Percentiles rank a stretch among this genome's conserved stretches.
phyloP scores from a whole-genome alignment of 2,113 vertebrate species.

The Rhodinocichla rosea region DNA sequence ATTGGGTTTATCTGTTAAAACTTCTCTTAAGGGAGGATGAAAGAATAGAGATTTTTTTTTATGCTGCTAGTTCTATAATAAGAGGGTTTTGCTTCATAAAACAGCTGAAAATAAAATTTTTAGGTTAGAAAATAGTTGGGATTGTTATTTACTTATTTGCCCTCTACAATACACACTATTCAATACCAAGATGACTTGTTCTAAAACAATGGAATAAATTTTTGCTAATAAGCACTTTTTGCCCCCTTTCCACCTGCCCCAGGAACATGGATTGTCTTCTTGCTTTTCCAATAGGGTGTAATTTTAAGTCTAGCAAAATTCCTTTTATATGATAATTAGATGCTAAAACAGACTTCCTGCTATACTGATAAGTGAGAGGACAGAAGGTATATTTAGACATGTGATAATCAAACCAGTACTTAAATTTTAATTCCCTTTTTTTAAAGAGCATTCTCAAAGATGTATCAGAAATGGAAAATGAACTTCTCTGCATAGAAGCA shows the following conservation, averaged over 20 bases:
- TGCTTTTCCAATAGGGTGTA: neutral
- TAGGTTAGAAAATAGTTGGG: neutral
- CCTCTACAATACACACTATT: neutral
- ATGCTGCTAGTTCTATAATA: neutral
- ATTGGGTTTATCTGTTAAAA: neutral
- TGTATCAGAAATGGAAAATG: slow-evolving; percentile 59
- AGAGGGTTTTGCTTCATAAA: neutral
- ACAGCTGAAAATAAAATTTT: neutral
- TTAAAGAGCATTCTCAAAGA: slow-evolving; percentile 69
- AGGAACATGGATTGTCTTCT: neutral
- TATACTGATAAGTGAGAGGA: neutral
- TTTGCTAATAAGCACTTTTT: neutral
- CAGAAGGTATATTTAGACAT: neutral
- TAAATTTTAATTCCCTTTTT: neutral
- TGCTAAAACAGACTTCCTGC: neutral
- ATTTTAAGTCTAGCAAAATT: neutral
- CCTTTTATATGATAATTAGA: neutral
- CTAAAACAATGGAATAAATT: neutral
- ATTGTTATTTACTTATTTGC: neutral
- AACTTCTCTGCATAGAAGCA: slow-evolving; percentile 50
- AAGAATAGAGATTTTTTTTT: neutral
- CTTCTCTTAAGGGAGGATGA: neutral
- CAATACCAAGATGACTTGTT: neutral
- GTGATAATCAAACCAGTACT: neutral
- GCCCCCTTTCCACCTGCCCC: neutral